Conservation (phyloP, 2,888 invertebrate species). For the Mesorhabditis belari region DNA sequence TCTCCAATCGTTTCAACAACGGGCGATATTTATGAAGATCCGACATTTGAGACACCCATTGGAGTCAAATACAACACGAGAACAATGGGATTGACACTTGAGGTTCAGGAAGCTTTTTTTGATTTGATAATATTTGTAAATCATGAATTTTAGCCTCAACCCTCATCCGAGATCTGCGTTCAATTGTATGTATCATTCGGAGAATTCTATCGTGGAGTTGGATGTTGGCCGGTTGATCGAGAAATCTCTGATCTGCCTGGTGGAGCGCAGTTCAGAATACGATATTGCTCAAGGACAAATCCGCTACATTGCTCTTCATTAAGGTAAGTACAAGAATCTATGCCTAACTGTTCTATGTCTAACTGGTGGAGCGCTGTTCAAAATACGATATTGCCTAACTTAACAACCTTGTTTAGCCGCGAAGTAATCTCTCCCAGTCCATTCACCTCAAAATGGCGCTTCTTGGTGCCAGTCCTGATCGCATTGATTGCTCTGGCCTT, state of each 20-base stretch:
- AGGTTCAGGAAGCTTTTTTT: conserved; percentile 9
- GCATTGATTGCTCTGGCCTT: conserved; percentile 14
- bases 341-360: neutral
- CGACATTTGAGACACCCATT: conserved; percentile 16
- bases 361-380: too few species aligned
- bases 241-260: conserved; percentile 13
- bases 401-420: neutral
- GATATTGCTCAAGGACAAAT: conserved; percentile 23
- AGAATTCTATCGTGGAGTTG: conserved; percentile 25
- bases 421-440: neutral
- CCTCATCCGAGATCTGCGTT: conserved; percentile 23
- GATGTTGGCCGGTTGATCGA: conserved; percentile 22
- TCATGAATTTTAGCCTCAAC: conserved; percentile 15
- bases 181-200: conserved; percentile 22
- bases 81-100: conserved; percentile 17
- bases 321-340: neutral
- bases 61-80: conserved; percentile 12
- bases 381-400: too few species aligned
- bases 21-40: conserved; percentile 31
- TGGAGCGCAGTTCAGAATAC: conserved; percentile 21
- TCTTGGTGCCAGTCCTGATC: conserved; percentile 18
- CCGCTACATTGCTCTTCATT: conserved; percentile 10
- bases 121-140: neutral
- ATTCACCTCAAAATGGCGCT: conserved; percentile 3
- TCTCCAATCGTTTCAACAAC: conserved; percentile 32